phyloP scores from a whole-genome alignment of 1,140 invertebrate genomes.

The Thaumetopoea pityocampa region DNA sequence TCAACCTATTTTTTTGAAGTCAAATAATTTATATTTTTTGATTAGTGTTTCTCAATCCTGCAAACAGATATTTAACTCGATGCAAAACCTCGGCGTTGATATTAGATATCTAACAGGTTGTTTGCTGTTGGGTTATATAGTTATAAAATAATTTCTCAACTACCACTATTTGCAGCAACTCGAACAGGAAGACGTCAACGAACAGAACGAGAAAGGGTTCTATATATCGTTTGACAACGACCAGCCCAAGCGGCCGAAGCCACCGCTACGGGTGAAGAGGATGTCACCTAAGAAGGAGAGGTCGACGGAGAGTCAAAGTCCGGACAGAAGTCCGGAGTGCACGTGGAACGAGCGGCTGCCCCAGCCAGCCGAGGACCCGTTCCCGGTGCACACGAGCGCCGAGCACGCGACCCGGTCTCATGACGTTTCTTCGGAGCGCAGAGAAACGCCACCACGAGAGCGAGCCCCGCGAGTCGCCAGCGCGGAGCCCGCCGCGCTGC shows the following conservation, averaged over 20 bases:
- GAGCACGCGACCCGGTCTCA: conserved; percentile 18
- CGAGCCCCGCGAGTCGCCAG: conserved; percentile 23
- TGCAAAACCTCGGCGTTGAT: no score
- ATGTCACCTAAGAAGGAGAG: conserved; percentile 86
- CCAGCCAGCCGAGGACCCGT: conserved; percentile 27
- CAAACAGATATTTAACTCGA: no score
- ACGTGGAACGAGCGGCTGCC: conserved; percentile 35
- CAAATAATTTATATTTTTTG: no score
- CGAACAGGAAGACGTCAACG: conserved; percentile 62
- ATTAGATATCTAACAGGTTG: no score
- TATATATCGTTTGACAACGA: conserved; percentile 95
- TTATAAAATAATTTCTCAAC: no score
- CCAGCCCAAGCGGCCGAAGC: conserved; percentile 91
- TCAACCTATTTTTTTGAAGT: no score
- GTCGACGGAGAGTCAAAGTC: conserved; percentile 52
- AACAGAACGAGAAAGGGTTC: conserved; percentile 90
- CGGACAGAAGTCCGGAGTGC: conserved; percentile 49
- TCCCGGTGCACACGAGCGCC: conserved; percentile 31
- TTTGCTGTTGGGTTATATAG: no score
- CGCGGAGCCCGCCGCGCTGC: conserved; percentile 51
- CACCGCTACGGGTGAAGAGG: conserved; percentile 86
- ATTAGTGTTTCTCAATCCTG: no score
- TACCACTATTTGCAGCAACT: no score
- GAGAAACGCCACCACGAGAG: conserved; percentile 33
- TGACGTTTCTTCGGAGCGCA: conserved; percentile 31